Percentiles rank a stretch among this genome's conserved stretches.
phyloP scores from a whole-genome alignment of 2,797 vertebrate species.

The Gymnocypris eckloni region DNA sequence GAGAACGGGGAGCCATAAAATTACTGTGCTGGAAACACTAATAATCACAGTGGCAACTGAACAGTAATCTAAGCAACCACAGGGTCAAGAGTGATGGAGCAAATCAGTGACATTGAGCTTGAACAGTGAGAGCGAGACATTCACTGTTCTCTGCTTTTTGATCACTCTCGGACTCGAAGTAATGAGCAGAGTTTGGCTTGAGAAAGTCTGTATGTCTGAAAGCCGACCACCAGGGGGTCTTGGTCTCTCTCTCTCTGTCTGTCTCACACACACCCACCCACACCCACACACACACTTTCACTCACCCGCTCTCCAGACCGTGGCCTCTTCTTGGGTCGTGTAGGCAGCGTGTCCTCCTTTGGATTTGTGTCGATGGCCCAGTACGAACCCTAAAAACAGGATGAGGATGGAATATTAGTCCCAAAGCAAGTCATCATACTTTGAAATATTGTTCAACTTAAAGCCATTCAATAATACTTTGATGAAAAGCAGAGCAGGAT shows the following conservation, averaged over 20 bases:
- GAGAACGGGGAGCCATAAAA: background rate
- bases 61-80: background rate
- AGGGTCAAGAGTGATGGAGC: background rate
- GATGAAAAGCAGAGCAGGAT: constrained; percentile 10
- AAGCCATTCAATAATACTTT: constrained; percentile 35
- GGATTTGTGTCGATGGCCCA: constrained; percentile 95
- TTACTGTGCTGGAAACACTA: background rate
- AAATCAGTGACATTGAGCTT: constrained; percentile 27
- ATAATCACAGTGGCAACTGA: background rate
- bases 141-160: constrained; percentile 42
- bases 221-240: constrained; percentile 52
- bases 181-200: constrained; percentile 49
- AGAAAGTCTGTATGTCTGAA: constrained; percentile 44
- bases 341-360: constrained; percentile 90
- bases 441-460: background rate
- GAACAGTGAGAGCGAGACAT: constrained; percentile 10
- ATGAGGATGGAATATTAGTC: constrained; percentile 23
- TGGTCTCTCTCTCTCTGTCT: no score
- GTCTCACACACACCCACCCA: background rate
- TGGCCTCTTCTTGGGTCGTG: constrained; percentile 93
- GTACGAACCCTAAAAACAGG: constrained; percentile 86
- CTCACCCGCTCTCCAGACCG: constrained; percentile 92
- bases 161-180: constrained; percentile 42
- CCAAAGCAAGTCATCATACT: constrained; percentile 11
- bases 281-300: constrained; percentile 11